Conservation (phyloP, 2,797 vertebrate species). For the Artibeus jamaicensis region DNA sequence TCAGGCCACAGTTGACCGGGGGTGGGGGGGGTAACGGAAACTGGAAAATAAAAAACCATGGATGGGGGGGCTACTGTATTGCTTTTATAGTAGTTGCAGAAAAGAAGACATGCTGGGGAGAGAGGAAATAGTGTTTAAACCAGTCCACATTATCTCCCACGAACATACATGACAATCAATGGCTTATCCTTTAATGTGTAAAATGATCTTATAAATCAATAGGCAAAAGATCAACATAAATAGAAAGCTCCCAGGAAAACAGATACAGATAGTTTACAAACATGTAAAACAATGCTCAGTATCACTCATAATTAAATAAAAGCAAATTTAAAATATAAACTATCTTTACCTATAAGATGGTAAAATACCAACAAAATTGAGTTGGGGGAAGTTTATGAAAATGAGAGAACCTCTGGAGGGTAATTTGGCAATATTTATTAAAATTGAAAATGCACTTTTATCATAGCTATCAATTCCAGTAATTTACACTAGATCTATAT, state of each 20-base stretch:
- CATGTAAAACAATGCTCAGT: not conserved
- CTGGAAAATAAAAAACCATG: not conserved
- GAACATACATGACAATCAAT: not conserved
- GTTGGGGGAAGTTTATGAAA: not conserved
- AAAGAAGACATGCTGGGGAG: not conserved
- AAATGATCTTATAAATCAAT: not conserved
- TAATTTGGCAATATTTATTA: not conserved
- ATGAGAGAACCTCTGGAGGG: not conserved
- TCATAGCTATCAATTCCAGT: not conserved
- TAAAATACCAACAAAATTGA: not conserved
- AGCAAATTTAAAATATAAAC: not conserved
- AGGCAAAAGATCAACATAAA: not conserved
- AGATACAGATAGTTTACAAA: not conserved
- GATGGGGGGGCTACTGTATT: not conserved
- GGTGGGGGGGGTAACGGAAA: not conserved
- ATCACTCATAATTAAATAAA: not conserved
- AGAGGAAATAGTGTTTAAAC: not conserved
- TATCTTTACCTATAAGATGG: not conserved
- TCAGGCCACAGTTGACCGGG: not conserved
- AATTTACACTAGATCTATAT: not conserved
- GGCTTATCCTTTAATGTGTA: not conserved
- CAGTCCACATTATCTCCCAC: not conserved
- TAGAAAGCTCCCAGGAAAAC: not conserved
- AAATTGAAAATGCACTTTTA: not conserved
- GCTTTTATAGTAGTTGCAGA: not conserved